These are phyloP conservation scores for Chaenodraco wilsoni DNA, from an alignment of 2,797 vertebrate genomes.

Conservation along the genomic window DNA sequence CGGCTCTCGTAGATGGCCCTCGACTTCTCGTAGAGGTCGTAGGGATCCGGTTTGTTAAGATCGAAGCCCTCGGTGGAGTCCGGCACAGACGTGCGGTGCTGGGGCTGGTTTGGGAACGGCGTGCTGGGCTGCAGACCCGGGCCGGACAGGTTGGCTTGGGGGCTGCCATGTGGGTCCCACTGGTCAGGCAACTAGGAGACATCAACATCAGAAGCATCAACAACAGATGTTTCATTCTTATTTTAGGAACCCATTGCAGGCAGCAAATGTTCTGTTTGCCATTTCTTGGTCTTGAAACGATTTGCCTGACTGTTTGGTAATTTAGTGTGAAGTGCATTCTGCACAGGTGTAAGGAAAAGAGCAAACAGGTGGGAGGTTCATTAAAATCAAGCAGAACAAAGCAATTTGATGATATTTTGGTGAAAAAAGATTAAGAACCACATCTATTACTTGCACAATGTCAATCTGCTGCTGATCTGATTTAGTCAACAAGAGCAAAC, in stretches of 20 bases:
- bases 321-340: neutral
- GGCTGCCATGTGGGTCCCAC: constrained; percentile 97
- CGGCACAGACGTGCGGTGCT: constrained; percentile 94
- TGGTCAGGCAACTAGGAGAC: constrained; percentile 87
- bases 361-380: neutral
- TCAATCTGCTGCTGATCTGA: neutral
- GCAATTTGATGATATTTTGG: neutral
- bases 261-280: neutral
- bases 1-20: constrained; percentile 99
- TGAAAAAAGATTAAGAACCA: constrained; percentile 3
- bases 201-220: constrained; percentile 27
- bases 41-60: constrained; percentile 97
- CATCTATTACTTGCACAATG: neutral
- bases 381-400: neutral
- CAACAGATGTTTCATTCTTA: constrained; percentile 11
- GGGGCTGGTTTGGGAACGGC: constrained; percentile 88
- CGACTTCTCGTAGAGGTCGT: constrained; percentile 99
- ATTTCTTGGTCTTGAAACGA: neutral
- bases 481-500: neutral
- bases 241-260: neutral
- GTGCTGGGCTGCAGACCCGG: constrained; percentile 88
- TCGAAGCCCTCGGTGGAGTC: constrained; percentile 96
- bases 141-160: constrained; percentile 91
- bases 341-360: neutral
- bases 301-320: neutral